Percentiles rank a stretch among this genome's conserved stretches.
phyloP scores from a whole-genome alignment of 2,797 vertebrate species.

The Catostomus latipinnis region DNA sequence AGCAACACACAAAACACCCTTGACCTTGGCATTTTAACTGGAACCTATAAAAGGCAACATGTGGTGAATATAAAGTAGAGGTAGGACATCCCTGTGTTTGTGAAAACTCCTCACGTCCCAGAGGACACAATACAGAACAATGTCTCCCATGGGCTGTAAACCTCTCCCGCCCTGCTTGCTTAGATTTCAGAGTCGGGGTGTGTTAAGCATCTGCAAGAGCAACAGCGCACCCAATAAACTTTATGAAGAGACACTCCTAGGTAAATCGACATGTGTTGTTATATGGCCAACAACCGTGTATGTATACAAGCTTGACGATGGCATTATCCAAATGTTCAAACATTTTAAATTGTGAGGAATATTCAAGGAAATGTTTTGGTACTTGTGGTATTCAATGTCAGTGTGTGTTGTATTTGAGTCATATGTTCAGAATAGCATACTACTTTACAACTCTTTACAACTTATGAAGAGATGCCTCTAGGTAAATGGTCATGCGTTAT shows the following conservation, averaged over 20 bases:
- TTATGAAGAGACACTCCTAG: conserved; percentile 9
- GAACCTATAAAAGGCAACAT: conserved; percentile 31
- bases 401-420: no score
- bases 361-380: neutral
- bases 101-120: conserved; percentile 42
- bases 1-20: conserved; percentile 22
- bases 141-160: conserved; percentile 34
- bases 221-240: conserved; percentile 9
- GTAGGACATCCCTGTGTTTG: conserved; percentile 33
- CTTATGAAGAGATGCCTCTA: no score
- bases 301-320: neutral
- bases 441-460: no score
- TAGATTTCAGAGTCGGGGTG: neutral
- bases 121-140: conserved; percentile 31
- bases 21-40: conserved; percentile 44
- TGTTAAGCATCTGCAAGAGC: neutral
- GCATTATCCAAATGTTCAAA: conserved; percentile 7
- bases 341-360: neutral
- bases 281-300: neutral
- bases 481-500: no score
- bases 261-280: neutral
- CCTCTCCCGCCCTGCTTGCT: neutral
- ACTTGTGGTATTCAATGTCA: no score
- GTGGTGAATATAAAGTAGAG: conserved; percentile 46
- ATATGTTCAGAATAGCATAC: no score